Evolutionary conservation across 2,888 invertebrate species (phyloP), one percentile per base, ranked within the genome.

Genomic region (Pardosa pseudoannulata): DNA sequence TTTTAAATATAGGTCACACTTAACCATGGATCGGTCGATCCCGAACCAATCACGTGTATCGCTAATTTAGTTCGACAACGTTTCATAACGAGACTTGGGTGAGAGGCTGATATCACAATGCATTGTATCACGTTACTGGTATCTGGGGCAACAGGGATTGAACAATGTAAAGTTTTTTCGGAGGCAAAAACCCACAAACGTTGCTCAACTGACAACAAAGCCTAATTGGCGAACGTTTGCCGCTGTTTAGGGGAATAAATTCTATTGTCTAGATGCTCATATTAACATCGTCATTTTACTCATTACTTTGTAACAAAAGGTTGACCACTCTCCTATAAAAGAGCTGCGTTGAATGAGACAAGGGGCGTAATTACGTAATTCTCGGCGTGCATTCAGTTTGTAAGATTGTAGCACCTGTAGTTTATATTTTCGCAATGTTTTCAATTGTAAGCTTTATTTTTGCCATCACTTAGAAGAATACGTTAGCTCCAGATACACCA

Each of bases 31-130:
- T 85, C 83, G 73, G 67, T 73, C 73, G 78, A 39, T 85, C 56
- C 67, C 78, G 65, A 85, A 32, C 73, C 83, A 79, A 85, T 85
- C 83, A 85, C 78, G 78, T 85, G 78, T 73, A 31, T 72, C 67
- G 36, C 73, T 85, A 78, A 85, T 85, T 78, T 72, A 72, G 62
- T 65, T 46, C 13, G 29, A 32, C 19, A 56, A 27, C 32, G 41
- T 85, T 85, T 85, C 76, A 41, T 50, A 85, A 85, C 29, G 28
- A 68, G 23, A 46, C n/a, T 75, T 71, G 56, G 81, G 81, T 64
- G 82, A 83, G 76, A 83, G 62, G 74, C 64, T n/a, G 32, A 65
- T 78, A 83, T 78, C 76, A 29, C 75, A 82, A 76, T 74, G 56
- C 82, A 62, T 67, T 71, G 76, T 83, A 82, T 75, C 76, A 65